phyloP scores from a whole-genome alignment of 2,888 invertebrate species.

The Campoplex capitator region DNA sequence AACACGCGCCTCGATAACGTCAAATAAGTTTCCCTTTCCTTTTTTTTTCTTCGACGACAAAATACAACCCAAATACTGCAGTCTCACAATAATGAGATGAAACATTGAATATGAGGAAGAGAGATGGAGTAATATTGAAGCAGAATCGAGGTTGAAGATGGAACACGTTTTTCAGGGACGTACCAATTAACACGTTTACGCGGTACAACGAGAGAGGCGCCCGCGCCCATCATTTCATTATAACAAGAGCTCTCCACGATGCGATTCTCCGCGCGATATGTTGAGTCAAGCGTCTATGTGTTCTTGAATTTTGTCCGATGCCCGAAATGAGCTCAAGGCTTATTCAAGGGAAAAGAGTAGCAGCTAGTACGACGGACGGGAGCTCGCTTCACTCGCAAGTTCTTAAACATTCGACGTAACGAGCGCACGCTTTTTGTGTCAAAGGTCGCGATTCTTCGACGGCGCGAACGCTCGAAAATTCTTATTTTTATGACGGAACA shows the following conservation, averaged over 20 bases:
- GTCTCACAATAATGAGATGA: not conserved
- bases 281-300: constrained; percentile 51
- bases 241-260: constrained; percentile 42
- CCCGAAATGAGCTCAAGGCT: constrained; percentile 67
- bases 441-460: constrained; percentile 43
- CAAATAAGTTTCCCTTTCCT: not conserved
- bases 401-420: constrained; percentile 28
- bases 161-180: constrained; percentile 56
- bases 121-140: not conserved
- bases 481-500: constrained; percentile 30
- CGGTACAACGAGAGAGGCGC: constrained; percentile 43
- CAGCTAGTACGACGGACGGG: not conserved
- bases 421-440: constrained; percentile 42
- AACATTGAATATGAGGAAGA: not conserved
- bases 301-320: constrained; percentile 53
- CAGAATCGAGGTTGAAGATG: constrained; percentile 31
- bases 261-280: constrained; percentile 19
- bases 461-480: constrained; percentile 43
- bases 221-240: constrained; percentile 65
- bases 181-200: constrained; percentile 64
- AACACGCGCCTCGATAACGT: constrained; percentile 10
- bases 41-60: not conserved
- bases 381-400: constrained; percentile 33
- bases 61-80: not conserved
- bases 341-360: constrained; percentile 59